Evolutionary conservation across 2,888 invertebrate species (phyloP).

Genomic region (Thereva unica): DNA sequence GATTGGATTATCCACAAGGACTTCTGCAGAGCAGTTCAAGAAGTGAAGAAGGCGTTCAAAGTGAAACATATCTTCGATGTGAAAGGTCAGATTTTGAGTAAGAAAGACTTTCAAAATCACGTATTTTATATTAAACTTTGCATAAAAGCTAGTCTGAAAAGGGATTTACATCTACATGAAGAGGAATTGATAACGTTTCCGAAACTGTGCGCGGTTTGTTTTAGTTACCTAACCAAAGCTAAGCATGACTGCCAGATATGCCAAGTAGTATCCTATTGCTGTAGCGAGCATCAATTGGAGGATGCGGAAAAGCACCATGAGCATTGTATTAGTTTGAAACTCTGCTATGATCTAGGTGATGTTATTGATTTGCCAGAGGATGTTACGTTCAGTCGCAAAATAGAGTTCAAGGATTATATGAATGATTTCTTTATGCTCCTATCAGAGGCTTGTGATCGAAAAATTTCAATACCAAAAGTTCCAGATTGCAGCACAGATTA

Average conservation of each 20-base stretch:
- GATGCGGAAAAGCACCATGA: slow-evolving; percentile 45
- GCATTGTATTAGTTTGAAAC: slow-evolving; percentile 47
- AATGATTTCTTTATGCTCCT: slow-evolving; percentile 45
- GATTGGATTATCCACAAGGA: slow-evolving; percentile 68
- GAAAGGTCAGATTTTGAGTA: slow-evolving; percentile 41
- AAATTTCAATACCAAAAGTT: slow-evolving; percentile 40
- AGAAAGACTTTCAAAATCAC: slow-evolving; percentile 43
- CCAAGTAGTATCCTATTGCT: slow-evolving; percentile 48
- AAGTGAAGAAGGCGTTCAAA: slow-evolving; percentile 42
- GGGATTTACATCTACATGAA: slow-evolving; percentile 47
- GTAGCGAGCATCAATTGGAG: slow-evolving; percentile 44
- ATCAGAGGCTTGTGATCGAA: slow-evolving; percentile 41
- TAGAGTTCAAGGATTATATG: slow-evolving; percentile 38
- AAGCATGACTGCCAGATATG: slow-evolving; percentile 46
- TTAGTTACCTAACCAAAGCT: slow-evolving; percentile 38
- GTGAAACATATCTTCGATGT: slow-evolving; percentile 46
- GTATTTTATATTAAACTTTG: slow-evolving; percentile 47
- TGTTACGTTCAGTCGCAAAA: slow-evolving; percentile 36
- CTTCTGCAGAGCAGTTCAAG: slow-evolving; percentile 59
- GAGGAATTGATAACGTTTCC: slow-evolving; percentile 50
- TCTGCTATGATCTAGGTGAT: slow-evolving; percentile 49
- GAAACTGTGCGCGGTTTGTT: slow-evolving; percentile 49
- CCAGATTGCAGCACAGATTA: slow-evolving; percentile 44
- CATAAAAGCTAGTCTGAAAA: slow-evolving; percentile 43
- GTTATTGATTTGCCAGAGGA: slow-evolving; percentile 26